Conservation (phyloP, 2,797 vertebrate species). For the Leptatherina wallacei region DNA sequence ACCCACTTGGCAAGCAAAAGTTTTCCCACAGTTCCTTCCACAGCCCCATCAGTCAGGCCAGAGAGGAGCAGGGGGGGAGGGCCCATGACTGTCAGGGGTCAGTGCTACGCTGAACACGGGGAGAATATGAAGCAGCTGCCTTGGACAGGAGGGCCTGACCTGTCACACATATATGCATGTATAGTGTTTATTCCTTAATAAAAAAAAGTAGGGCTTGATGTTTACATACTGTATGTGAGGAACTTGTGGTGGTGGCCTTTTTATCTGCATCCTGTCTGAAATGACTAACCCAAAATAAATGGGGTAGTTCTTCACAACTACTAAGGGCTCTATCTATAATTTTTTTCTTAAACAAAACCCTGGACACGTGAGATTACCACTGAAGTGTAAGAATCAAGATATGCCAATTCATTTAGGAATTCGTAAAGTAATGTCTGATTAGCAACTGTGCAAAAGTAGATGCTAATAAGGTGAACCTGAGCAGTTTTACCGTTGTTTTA, state of each 20-base stretch:
- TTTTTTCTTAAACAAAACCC: neutral
- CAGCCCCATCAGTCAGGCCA: constrained; percentile 74
- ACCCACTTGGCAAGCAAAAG: constrained; percentile 69
- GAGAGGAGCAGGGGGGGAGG: constrained; percentile 57
- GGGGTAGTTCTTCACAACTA: neutral
- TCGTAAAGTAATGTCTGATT: neutral
- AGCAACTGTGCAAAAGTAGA: neutral
- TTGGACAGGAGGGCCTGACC: constrained; percentile 44
- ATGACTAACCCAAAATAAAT: no score
- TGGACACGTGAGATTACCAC: neutral
- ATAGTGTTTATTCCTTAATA: constrained; percentile 14
- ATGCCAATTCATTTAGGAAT: neutral
- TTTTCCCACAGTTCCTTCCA: constrained; percentile 75
- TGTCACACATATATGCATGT: constrained; percentile 35
- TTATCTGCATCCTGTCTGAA: neutral
- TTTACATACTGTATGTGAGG: neutral
- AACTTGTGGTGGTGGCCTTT: neutral
- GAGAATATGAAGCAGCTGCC: constrained; percentile 78
- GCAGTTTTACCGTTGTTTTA: no score
- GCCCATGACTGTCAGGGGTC: constrained; percentile 68
- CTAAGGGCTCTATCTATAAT: neutral
- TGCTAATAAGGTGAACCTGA: neutral
- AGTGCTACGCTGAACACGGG: constrained; percentile 56
- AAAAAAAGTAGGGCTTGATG: neutral
- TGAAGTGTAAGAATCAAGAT: neutral